Conservation (phyloP, 2,113 vertebrate species). For the Mormyrus iriodes region DNA sequence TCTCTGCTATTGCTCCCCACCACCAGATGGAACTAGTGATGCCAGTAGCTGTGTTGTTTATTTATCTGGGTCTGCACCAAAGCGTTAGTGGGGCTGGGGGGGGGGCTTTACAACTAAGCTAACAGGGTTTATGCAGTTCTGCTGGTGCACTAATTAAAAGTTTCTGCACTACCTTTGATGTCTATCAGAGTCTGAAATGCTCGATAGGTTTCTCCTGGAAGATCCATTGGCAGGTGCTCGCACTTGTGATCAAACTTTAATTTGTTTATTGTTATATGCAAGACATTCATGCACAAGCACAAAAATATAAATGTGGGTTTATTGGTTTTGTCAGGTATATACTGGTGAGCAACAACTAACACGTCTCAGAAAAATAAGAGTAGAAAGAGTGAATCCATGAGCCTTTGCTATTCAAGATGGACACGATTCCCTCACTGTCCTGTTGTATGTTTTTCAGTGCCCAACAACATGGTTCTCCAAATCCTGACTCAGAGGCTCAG, state of each 20-base stretch:
- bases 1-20: neutral
- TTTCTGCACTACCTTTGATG: constrained; percentile 18
- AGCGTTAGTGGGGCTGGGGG: neutral
- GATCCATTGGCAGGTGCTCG: neutral
- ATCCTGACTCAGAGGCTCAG: constrained; percentile 62
- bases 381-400: neutral
- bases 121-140: constrained; percentile 11
- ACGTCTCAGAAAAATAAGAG: neutral
- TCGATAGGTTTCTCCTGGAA: neutral
- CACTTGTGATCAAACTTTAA: constrained; percentile 23
- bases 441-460: constrained; percentile 54
- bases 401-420: neutral
- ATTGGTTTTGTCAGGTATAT: neutral
- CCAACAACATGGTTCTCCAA: constrained; percentile 66
- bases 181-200: constrained; percentile 6
- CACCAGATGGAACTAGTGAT: constrained; percentile 22
- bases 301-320: neutral
- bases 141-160: constrained; percentile 5
- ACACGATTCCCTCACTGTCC: neutral
- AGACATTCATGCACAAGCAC: neutral
- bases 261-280: constrained; percentile 14
- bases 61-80: constrained; percentile 1
- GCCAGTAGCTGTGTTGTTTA: constrained; percentile 11
- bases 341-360: neutral
- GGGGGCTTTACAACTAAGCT: neutral